Evolutionary conservation across 2,888 invertebrate species (phyloP), one percentile per base, ranked within the genome.

Genomic region (Apotomis betuletana): DNA sequence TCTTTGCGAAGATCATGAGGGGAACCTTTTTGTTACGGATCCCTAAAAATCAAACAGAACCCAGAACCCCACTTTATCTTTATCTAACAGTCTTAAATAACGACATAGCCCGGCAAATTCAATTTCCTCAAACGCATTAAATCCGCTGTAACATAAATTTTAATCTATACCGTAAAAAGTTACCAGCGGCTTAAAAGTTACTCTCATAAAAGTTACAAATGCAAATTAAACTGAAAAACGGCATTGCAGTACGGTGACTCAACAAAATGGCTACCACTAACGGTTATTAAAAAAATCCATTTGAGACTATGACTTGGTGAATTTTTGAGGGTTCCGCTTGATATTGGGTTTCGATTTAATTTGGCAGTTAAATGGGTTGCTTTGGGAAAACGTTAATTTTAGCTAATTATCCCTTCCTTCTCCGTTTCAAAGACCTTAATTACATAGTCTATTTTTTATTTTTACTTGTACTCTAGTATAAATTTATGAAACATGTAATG

Each of bases 181-280:
- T 54, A 36, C 15, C 10, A n/a, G 58, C 38, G 12, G 51, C 13
- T 67, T 27, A 67, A 70, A 70, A 72, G 62, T 72, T 58, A 70
- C 65, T 62, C 57, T 12, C 9, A 8, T 10, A 9, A 71, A 70
- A 72, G 63, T 72, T 58, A 70, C 67, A 15, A 72, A 72, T 55
- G 67, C 69, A 80, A 80, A 81, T 80, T 80, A 77, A 77, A 83
- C 80, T 80, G 79, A 79, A 83, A 80, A 78, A 77, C 90, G 84
- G 85, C 87, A 90, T 77, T 90, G 90, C 89, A 89, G 90, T 77
- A 82, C 78, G 82, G 85, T 88, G 87, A 89, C 89, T 88, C 83
- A 87, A 85, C 81, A 65, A 74, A 73, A 69, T 54, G 60, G 69
- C 71, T 70, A 75, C 70, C 67, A 74, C 73, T 67, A 69, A 59